These are phyloP conservation scores for Erpetoichthys calabaricus DNA, from an alignment of 2,797 vertebrate species.

Conservation along the genomic window DNA sequence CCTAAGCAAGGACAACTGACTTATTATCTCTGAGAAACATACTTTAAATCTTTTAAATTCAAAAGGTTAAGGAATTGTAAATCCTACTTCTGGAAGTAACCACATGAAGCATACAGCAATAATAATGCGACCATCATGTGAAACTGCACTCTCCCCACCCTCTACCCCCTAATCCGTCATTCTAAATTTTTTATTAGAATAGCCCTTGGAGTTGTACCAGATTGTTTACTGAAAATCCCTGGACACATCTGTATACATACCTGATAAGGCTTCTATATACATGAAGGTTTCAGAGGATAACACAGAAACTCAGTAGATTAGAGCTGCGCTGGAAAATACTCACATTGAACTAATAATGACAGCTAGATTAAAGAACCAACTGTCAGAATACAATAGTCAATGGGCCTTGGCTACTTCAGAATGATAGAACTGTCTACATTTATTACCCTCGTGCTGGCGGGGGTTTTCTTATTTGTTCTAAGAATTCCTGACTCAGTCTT, in stretches of 20 bases:
- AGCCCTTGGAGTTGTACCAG: conserved; percentile 55
- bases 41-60: conserved; percentile 69
- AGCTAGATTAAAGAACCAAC: conserved; percentile 10
- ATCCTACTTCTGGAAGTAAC: conserved; percentile 64
- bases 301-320: conserved; percentile 34
- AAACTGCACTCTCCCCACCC: not conserved
- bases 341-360: conserved; percentile 5
- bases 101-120: conserved; percentile 39
- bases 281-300: conserved; percentile 23
- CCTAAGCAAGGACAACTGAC: conserved; percentile 66
- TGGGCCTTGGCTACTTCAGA: conserved; percentile 5
- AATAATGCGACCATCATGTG: not conserved
- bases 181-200: conserved; percentile 67
- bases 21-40: conserved; percentile 69
- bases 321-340: conserved; percentile 35
- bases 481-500: not conserved
- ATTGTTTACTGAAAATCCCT: conserved; percentile 76
- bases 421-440: conserved; percentile 12
- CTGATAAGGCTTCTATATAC: conserved; percentile 22
- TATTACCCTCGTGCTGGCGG: not conserved
- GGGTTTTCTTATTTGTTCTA: conserved; percentile 6
- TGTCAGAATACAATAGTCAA: conserved; percentile 9
- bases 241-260: conserved; percentile 44
- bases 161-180: conserved; percentile 23
- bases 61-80: conserved; percentile 67